Evolutionary conservation across 2,888 invertebrate genomes (phyloP), one percentile per base, ranked within the genome.

Genomic region (Cryptocheilus praepositus): DNA sequence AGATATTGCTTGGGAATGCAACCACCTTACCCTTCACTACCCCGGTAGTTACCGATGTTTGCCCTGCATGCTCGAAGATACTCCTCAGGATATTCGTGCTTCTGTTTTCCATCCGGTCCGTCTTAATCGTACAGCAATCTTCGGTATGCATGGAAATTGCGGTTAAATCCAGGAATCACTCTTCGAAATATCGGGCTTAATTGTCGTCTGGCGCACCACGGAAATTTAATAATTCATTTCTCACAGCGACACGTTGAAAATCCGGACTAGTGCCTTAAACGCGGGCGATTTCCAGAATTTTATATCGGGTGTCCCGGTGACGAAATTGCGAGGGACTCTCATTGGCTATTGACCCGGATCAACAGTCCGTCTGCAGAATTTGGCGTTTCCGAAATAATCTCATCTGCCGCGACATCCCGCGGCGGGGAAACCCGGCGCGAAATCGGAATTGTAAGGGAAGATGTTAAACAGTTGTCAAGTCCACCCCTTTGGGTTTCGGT

Each of bases 381-480:
- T 7, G 36, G 7, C 36, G 13, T 7, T 36, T 36, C 36, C 36
- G 36, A 36, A 36, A 36, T 36, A 19, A 57, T 43, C 25, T 58
- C 19, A 25, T 11, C 21, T 44, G 15, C 13, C 2, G 46, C 13
- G 15, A 19, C 49, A 11, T 36, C 36, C 13, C 36, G 36, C 13
- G 36, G 8, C 19, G 55, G 36, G 16, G 28, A 46, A 25, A 51
- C 36, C 18, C 25, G n/a, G 19, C 51, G 56, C 22, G 61, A 71
- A 71, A 74, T 80, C 76, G 64, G 73, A 74, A 77, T 80, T 75
- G 76, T 73, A 78, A 77, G 81, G 65, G 73, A 76, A 80, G 79
- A 82, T 82, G 83, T 86, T 82, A 83, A 86, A 85, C 83, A 83
- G 82, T 85, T 85, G 85, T 86, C 86, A 83, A 81, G 81, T 82